Conservation (phyloP, 2,113 vertebrate species). For the Leucopsar rothschildi region DNA sequence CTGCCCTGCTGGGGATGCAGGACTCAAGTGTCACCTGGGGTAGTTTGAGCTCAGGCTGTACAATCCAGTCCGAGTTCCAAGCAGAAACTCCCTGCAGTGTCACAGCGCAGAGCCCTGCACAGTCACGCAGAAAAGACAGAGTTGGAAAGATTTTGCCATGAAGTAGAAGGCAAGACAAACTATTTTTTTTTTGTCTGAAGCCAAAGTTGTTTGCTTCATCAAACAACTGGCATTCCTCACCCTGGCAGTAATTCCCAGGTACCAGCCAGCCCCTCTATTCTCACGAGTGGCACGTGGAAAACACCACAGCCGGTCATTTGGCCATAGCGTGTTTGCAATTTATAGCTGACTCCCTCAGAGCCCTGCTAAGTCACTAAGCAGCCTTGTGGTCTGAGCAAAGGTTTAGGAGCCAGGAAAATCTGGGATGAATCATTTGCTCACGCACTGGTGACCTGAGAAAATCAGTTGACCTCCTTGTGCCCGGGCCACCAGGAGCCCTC, state of each 20-base stretch:
- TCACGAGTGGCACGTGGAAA: not conserved
- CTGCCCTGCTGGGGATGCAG: not conserved
- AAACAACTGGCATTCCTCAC: accelerated
- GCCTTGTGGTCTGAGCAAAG: constrained; percentile 7
- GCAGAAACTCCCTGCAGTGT: not conserved
- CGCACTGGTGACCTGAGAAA: not conserved
- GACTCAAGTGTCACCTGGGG: accelerated
- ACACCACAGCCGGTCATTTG: not conserved
- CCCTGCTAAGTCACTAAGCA: constrained; percentile 17
- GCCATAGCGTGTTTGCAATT: not conserved
- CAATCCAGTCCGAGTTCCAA: not conserved
- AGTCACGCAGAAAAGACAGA: not conserved
- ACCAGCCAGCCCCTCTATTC: not conserved
- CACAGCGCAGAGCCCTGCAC: not conserved
- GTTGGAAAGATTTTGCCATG: not conserved
- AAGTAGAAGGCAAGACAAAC: not conserved
- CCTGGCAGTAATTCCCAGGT: not conserved
- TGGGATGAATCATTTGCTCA: constrained; percentile 13
- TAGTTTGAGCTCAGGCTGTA: not conserved
- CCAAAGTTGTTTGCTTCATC: not conserved
- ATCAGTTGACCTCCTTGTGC: not conserved
- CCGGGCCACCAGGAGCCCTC: not conserved
- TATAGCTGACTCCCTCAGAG: not conserved
- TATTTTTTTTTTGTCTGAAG: not conserved
- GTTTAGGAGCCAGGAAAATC: constrained; percentile 16